Conservation (phyloP, 35 echinoderm and acorn worm species). For the Holothuria glaberrima region DNA sequence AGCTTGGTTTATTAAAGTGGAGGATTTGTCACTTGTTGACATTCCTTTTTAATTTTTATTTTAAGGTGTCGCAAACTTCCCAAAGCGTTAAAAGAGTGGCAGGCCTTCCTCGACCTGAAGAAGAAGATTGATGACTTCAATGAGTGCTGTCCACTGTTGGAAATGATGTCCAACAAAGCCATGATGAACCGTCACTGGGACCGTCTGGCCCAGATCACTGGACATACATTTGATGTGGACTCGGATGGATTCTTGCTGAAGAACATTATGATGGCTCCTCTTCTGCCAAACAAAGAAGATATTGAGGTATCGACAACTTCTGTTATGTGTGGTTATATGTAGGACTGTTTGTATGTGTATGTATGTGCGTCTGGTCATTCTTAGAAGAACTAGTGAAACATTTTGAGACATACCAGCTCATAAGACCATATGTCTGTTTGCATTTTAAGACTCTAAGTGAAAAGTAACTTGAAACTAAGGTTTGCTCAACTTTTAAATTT, state of each 20-base stretch:
- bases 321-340: neutral
- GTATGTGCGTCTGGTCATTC: too few relatives aligned
- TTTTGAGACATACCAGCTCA: too few relatives aligned
- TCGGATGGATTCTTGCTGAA: constrained; percentile 92
- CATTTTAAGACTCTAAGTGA: too few relatives aligned
- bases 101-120: constrained; percentile 98
- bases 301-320: constrained; percentile 77
- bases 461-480: too few relatives aligned
- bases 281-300: constrained; percentile 95
- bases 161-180: constrained; percentile 99
- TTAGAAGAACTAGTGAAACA: too few relatives aligned
- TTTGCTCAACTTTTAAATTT: too few relatives aligned
- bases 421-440: too few relatives aligned
- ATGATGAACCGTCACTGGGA: constrained; percentile 99
- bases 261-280: constrained; percentile 98
- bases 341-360: too few relatives aligned
- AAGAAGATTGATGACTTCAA: constrained; percentile 99
- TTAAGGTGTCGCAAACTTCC: constrained; percentile 96
- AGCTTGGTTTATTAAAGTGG: too few relatives aligned
- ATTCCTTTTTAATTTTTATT: neutral
- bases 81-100: constrained; percentile 99
- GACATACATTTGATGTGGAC: constrained; percentile 96
- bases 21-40: too few relatives aligned
- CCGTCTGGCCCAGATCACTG: constrained; percentile 79
- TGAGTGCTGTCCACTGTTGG: constrained; percentile 94